Base-by-base conservation (phyloP, 2,888 invertebrate genomes). In the Mylabris sibirica region DNA sequence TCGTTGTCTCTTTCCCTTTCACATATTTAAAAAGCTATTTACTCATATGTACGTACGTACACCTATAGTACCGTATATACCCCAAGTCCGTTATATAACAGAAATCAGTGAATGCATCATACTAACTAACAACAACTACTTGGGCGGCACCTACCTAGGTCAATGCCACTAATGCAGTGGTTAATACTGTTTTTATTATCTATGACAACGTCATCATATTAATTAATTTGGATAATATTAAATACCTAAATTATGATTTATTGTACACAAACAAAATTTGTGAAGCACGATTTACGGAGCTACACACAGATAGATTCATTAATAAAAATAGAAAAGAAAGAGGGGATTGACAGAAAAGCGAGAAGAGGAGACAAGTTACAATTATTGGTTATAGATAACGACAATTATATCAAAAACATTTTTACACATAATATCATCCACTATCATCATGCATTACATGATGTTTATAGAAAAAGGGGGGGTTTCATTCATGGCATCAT, bases 61-160 rank as follows among this genome's bases (percentile, higher is more conserved):
- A 49, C 49, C 49, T 49, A 49, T 41, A 12, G n/a, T 44, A 44
- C 65, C 67, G 65, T 68, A 70, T 66, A 70, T 67, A 70, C 66
- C n/a, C 49, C 68, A 68, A 68, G 69, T 68, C 75, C 75, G 75
- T 75, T 75, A 75, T 69, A 72, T 74, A 75, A 75, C 72, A 72
- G 72, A 67, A 66, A 74, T 69, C 69, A 72, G 69, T 70, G 73
- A 76, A 72, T 70, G 71, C 70, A 73, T 75, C 30, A 30, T 30
- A 30, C 30, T 30, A 30, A n/a, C n/a, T n/a, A n/a, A n/a, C n/a
- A 30, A 76, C n/a, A 4, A 20, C 77, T 68, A 76, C 78, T 79
- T 78, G 76, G 78, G 76, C 77, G 78, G 78, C 78, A 77, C 75
- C 75, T 76, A 77, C 75, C 75, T 76, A 72, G 77, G 78, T 77